phyloP scores from a whole-genome alignment of 1,140 invertebrate species.

The Lordiphosa clarofinis region DNA sequence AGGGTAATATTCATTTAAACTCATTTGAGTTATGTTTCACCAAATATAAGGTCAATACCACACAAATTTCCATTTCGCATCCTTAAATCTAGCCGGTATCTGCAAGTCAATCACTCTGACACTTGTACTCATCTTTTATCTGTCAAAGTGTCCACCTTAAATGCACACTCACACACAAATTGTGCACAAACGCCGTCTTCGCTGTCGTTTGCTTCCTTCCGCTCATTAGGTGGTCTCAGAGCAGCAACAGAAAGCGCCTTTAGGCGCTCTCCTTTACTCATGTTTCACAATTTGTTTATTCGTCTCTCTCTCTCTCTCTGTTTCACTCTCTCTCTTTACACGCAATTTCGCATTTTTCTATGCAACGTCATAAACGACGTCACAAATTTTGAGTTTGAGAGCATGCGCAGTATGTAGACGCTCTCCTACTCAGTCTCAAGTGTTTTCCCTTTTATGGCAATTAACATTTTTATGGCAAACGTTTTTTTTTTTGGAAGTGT shows the following conservation, averaged over 20 bases:
- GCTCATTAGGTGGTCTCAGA: conserved; percentile 59
- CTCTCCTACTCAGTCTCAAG: conserved; percentile 7
- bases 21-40: no score
- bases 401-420: conserved; percentile 39
- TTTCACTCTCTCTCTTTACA: conserved; percentile 17
- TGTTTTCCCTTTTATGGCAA: conserved; percentile 14
- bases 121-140: conserved; percentile 21
- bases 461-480: conserved; percentile 34
- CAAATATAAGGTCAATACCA: no score
- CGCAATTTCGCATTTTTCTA: conserved; percentile 67
- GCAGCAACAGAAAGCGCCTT: conserved; percentile 7
- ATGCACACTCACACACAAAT: not conserved
- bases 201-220: conserved; percentile 50
- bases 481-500: conserved; percentile 34
- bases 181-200: conserved; percentile 4
- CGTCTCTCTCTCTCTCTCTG: conserved; percentile 12
- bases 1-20: no score
- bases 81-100: not conserved
- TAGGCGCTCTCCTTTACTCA: conserved; percentile 6
- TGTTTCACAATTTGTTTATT: conserved; percentile 11
- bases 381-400: conserved; percentile 30
- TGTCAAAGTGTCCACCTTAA: conserved; percentile 12
- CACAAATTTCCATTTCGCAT: not conserved
- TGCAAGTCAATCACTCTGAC: conserved; percentile 1
- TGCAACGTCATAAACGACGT: conserved; percentile 66